Evolutionary conservation across 2,113 vertebrate genomes (phyloP).

Genomic region (Oenanthe oenanthe): DNA sequence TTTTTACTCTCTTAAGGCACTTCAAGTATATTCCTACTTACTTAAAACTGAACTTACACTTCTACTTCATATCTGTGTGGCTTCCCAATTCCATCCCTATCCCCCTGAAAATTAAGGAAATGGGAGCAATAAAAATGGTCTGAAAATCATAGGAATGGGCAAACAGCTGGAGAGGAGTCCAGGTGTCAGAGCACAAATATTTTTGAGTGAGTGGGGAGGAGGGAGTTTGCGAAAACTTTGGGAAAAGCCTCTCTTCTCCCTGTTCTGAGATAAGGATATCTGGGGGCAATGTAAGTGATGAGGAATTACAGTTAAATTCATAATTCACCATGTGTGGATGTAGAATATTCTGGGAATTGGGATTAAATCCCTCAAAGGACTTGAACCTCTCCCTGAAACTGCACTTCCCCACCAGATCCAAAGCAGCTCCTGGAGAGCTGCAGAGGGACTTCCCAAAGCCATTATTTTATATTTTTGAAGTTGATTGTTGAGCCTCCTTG

Average conservation of each 20-base stretch:
- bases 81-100: background rate
- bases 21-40: too few species aligned
- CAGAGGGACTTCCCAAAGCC: background rate
- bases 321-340: fast-evolving
- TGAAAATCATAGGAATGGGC: background rate
- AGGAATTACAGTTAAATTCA: background rate
- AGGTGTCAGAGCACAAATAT: background rate
- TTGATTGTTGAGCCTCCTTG: background rate
- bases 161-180: background rate
- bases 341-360: background rate
- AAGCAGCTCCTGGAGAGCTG: background rate
- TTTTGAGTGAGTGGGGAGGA: background rate
- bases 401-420: background rate
- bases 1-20: too few species aligned
- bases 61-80: too few species aligned
- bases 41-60: too few species aligned
- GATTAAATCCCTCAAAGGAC: background rate
- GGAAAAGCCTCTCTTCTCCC: background rate
- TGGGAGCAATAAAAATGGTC: fast-evolving
- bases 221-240: background rate
- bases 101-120: background rate
- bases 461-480: fast-evolving
- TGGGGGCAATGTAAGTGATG: background rate
- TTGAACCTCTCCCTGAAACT: background rate
- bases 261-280: background rate